A percentile compares a stretch with the other conserved stretches of the same genome.
phyloP scores from a whole-genome alignment of 1,140 invertebrate genomes.

The Bombus difficillimus region DNA sequence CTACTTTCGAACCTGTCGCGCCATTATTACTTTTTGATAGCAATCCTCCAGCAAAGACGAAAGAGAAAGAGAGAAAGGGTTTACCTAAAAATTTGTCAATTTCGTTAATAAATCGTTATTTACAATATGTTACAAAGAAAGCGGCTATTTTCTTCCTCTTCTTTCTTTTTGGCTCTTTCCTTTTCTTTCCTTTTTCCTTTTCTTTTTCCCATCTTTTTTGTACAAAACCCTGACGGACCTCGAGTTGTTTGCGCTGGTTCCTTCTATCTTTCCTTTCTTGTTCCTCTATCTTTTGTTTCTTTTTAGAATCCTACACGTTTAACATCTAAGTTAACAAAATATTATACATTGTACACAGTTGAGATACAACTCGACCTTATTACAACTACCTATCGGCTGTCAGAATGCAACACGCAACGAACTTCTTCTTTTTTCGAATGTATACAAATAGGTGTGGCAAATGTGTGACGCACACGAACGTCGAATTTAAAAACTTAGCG shows the following conservation, averaged over 20 bases:
- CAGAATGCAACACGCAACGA: conserved; percentile 36
- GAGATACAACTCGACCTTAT: conserved; percentile 67
- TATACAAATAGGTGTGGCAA: conserved; percentile 16
- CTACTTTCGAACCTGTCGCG: conserved; percentile 22
- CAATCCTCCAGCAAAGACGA: conserved; percentile 65
- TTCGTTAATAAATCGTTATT: conserved; percentile 82
- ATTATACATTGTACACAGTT: conserved; percentile 71
- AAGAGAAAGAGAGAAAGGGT: conserved; percentile 72
- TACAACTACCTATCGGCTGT: conserved; percentile 23
- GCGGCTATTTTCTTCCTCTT: conserved; percentile 76
- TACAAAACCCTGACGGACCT: conserved; percentile 76
- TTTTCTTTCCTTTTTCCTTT: conserved; percentile 70
- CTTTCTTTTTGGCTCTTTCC: conserved; percentile 66
- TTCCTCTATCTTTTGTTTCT: conserved; percentile 44
- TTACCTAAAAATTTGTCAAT: conserved; percentile 80
- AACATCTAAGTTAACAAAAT: conserved; percentile 78
- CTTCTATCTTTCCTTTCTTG: conserved; percentile 6
- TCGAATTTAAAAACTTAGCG: conserved; percentile 35
- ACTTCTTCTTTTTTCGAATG: not conserved
- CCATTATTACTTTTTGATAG: conserved; percentile 49
- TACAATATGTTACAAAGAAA: conserved; percentile 83
- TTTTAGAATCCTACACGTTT: conserved; percentile 69
- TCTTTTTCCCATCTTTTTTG: conserved; percentile 58
- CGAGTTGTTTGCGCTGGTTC: conserved; percentile 68
- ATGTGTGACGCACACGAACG: conserved; percentile 24